A percentile compares a stretch with the other conserved stretches of the same genome.
Conservation (phyloP, 2,888 invertebrate species). For the Lepidochitona cinerea region DNA sequence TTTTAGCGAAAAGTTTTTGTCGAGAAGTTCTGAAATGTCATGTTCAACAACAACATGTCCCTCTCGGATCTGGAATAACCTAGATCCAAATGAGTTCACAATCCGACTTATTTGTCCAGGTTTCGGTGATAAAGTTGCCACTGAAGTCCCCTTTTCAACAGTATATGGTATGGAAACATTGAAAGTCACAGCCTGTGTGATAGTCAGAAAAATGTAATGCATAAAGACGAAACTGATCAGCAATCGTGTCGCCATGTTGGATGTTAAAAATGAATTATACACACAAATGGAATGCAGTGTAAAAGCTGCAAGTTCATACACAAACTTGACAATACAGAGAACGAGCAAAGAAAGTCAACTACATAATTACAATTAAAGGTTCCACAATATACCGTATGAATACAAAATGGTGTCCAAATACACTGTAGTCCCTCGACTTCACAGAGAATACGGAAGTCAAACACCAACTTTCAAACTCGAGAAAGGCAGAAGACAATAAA, state of each 20-base stretch:
- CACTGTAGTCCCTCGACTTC: too few species aligned
- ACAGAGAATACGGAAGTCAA: too few species aligned
- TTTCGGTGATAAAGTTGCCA: background rate
- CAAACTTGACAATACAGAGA: too few species aligned
- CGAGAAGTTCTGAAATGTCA: constrained; percentile 31
- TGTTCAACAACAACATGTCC: constrained; percentile 44
- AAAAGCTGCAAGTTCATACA: too few species aligned
- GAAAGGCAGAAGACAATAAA: too few species aligned
- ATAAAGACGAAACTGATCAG: background rate
- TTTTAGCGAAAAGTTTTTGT: constrained; percentile 28
- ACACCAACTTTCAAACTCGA: too few species aligned
- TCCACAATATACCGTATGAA: too few species aligned
- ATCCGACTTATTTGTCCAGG: background rate
- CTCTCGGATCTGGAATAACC: constrained; percentile 4
- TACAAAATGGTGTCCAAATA: too few species aligned
- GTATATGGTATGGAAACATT: background rate
- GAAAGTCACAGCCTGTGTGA: background rate
- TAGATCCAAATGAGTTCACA: background rate
- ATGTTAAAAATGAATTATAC: background rate
- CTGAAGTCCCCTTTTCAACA: background rate
- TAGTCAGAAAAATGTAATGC: constrained; percentile 4
- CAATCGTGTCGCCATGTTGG: constrained; percentile 13
- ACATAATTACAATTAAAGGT: background rate
- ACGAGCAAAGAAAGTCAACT: background rate
- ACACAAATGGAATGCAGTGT: background rate